Conservation (phyloP, 2,113 vertebrate genomes). For the Leuciscus idus region DNA sequence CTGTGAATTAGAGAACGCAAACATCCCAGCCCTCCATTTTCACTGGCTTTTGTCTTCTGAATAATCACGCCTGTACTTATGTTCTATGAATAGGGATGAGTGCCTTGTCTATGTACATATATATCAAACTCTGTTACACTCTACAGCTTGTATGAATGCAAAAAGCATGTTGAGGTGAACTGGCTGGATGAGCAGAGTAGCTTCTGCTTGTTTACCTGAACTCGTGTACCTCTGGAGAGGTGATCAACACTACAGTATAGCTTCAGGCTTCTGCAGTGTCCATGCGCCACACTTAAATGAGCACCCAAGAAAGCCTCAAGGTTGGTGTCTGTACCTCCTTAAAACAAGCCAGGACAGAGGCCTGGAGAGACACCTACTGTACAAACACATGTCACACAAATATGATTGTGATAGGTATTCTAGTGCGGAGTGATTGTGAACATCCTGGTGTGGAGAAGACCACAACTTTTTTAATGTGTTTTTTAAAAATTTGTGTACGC, state of each 20-base stretch:
- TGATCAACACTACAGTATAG: slow-evolving; percentile 53
- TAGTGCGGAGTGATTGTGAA: neutral
- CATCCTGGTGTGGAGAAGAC: too few relatives aligned
- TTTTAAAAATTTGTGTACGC: too few relatives aligned
- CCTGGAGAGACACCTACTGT: slow-evolving; percentile 60
- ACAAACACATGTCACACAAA: slow-evolving; percentile 53
- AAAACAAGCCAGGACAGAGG: slow-evolving; percentile 55
- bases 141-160: neutral
- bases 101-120: neutral
- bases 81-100: slow-evolving; percentile 12
- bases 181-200: neutral
- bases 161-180: neutral
- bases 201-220: slow-evolving; percentile 22
- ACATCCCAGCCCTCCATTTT: slow-evolving; percentile 32
- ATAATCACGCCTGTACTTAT: slow-evolving; percentile 13
- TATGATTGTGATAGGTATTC: neutral
- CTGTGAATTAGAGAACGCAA: slow-evolving; percentile 41
- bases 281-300: slow-evolving; percentile 73
- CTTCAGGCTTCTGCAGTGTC: slow-evolving; percentile 70
- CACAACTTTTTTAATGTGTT: too few relatives aligned
- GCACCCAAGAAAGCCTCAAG: slow-evolving; percentile 74
- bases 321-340: slow-evolving; percentile 68
- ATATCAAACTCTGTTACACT: slow-evolving; percentile 9
- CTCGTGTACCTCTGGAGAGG: slow-evolving; percentile 57
- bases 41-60: slow-evolving; percentile 45